Conservation (phyloP, 2,888 invertebrate species). For the Aphidoletes aphidimyza region DNA sequence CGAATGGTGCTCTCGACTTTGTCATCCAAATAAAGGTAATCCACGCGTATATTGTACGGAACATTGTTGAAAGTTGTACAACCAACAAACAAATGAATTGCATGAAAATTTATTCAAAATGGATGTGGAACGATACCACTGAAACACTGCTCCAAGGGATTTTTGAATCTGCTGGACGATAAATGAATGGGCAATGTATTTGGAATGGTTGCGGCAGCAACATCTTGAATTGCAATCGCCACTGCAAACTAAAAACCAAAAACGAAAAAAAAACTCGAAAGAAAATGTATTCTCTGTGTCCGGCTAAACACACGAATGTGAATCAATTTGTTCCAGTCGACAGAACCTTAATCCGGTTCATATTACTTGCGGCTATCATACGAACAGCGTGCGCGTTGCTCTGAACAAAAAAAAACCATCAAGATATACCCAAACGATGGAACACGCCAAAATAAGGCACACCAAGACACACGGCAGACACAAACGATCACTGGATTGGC, state of each 20-base stretch:
- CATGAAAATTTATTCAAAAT: background rate
- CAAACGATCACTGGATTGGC: too few relatives aligned
- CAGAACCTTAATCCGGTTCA: conserved; percentile 36
- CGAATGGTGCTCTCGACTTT: background rate
- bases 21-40: background rate
- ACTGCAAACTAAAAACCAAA: too few relatives aligned
- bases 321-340: conserved; percentile 51
- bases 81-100: background rate
- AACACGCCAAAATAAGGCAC: background rate
- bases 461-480: background rate
- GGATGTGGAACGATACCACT: too few relatives aligned
- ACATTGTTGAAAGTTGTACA: background rate
- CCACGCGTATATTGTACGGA: background rate
- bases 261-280: background rate
- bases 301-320: background rate
- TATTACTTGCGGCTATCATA: conserved; percentile 42
- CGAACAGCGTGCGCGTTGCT: conserved; percentile 23
- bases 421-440: background rate
- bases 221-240: conserved; percentile 34
- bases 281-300: background rate
- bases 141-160: too few relatives aligned
- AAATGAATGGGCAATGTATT: conserved; percentile 21
- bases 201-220: conserved; percentile 3
- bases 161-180: background rate
- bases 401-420: too few relatives aligned